Percentiles rank a stretch among this genome's conserved stretches.
Evolutionary conservation across 2,797 vertebrate genomes (phyloP).

Genomic region (Coilia nasus): DNA sequence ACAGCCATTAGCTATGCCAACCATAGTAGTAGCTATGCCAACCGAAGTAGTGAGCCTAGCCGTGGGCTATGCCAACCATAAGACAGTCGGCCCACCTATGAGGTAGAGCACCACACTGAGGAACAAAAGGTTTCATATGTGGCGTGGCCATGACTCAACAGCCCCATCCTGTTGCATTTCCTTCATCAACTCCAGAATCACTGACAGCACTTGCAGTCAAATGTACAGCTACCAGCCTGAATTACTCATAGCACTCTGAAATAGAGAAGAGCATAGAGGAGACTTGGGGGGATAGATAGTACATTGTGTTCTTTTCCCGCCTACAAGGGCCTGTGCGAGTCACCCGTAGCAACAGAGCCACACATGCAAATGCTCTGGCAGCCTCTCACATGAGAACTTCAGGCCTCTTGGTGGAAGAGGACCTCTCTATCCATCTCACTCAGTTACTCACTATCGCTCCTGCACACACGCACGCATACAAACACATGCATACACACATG

Average conservation of each 20-base stretch:
- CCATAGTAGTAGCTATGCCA: no score
- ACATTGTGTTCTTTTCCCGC: slow-evolving; percentile 45
- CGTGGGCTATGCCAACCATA: no score
- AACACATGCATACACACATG: neutral
- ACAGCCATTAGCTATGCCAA: no score
- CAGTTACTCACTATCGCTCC: neutral
- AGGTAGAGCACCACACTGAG: neutral
- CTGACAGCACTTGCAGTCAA: neutral
- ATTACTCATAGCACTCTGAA: neutral
- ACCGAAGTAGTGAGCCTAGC: no score
- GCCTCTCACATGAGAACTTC: slow-evolving; percentile 34
- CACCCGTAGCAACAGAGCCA: slow-evolving; percentile 49
- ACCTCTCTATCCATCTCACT: neutral
- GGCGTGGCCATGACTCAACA: neutral
- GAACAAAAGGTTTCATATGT: neutral
- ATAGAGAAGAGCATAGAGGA: neutral
- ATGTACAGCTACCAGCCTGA: neutral
- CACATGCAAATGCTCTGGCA: slow-evolving; percentile 19
- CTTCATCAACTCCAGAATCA: neutral
- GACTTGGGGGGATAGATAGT: neutral
- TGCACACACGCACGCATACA: neutral
- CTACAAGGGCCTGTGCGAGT: slow-evolving; percentile 38
- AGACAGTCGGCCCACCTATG: no score
- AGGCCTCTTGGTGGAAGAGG: neutral
- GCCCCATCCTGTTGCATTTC: neutral